Evolutionary conservation across 37 sponge, comb jelly and placozoan genomes (phyloP), one percentile per base, ranked within the genome.

Genomic region (Halichondria panicea): DNA sequence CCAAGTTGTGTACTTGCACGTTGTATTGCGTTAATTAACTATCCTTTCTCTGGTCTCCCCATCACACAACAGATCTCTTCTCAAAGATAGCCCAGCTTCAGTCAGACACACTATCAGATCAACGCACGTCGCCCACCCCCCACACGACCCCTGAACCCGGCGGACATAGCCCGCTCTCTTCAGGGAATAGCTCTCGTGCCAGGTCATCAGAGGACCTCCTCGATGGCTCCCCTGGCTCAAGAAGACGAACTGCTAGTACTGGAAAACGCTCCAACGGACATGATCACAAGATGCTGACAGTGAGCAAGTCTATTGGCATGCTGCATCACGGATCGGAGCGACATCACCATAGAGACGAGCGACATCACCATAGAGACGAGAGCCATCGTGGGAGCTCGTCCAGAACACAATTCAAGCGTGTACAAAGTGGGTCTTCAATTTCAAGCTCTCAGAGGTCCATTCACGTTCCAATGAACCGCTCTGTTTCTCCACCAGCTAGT

Each of bases 41-140:
- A 11, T 48, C 52, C 11, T 48, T 12, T 19, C 22, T 59, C 24
- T n/a, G n/a, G n/a, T n/a, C n/a, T n/a, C n/a, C n/a, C 28, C 36
- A 8, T 54, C 34, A 9, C 39, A 3, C 39, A 31, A 35, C 55
- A 70, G 87, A 87, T 59, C 70, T 87, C 43, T 68, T 87, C 30
- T 78, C 75, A 50, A 75, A 80, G 87, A 68, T 87, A 25, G 60
- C 46, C 19, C 48, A 76, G 13, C 71, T 87, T 7, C 43, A 55
- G 13, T 37, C 66, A 13, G 87, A 87, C 60, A 80, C 69, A 3
- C 60, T 87, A 27, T 28, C 74, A 4, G 87, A 87, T 28, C 87
- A 87, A 45, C 28, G 76, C 8, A 79, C 68, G 6, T 57, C 52
- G 12, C 82, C 82, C 1, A 50, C 53, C 6, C 77, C 77, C 8